Evolutionary conservation across 2,797 vertebrate genomes (phyloP).

Genomic region (Myripristis murdjan): DNA sequence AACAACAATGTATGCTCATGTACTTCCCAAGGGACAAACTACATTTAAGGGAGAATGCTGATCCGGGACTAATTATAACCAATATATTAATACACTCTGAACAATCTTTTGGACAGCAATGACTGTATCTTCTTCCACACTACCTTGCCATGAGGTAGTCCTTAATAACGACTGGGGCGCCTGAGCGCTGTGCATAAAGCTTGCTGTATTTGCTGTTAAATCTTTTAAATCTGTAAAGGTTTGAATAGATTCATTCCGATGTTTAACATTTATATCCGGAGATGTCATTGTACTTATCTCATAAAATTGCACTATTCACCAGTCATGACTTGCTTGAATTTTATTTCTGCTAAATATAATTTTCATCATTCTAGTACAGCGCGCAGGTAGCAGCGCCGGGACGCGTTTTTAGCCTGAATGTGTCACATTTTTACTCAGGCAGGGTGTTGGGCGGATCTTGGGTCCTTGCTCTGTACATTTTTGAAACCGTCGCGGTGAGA

Average conservation of each 20-base stretch:
- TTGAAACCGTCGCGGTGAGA: conserved; percentile 84
- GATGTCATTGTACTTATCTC: conserved; percentile 76
- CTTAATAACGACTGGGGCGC: conserved; percentile 42
- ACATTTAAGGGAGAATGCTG: conserved; percentile 39
- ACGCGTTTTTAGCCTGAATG: not conserved
- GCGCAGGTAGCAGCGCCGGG: no score
- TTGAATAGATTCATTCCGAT: conserved; percentile 67
- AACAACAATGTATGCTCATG: conserved; percentile 42
- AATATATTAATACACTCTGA: conserved; percentile 49
- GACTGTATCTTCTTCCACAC: conserved; percentile 45
- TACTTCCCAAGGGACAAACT: conserved; percentile 69
- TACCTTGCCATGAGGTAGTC: conserved; percentile 49
- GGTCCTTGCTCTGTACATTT: conserved; percentile 77
- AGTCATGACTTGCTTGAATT: conserved; percentile 11
- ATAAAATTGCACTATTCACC: conserved; percentile 82
- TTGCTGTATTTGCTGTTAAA: conserved; percentile 55
- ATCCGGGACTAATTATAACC: conserved; percentile 27
- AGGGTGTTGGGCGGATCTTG: not conserved
- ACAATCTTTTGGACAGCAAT: conserved; percentile 33
- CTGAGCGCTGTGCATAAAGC: conserved; percentile 46
- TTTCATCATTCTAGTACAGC: no score
- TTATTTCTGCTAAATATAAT: conserved; percentile 7
- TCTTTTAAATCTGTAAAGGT: conserved; percentile 30
- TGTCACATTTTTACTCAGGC: conserved; percentile 74
- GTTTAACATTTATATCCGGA: conserved; percentile 70